Base-by-base conservation (phyloP, 2,888 invertebrate species). In the Dorcus parallelipipedus region DNA sequence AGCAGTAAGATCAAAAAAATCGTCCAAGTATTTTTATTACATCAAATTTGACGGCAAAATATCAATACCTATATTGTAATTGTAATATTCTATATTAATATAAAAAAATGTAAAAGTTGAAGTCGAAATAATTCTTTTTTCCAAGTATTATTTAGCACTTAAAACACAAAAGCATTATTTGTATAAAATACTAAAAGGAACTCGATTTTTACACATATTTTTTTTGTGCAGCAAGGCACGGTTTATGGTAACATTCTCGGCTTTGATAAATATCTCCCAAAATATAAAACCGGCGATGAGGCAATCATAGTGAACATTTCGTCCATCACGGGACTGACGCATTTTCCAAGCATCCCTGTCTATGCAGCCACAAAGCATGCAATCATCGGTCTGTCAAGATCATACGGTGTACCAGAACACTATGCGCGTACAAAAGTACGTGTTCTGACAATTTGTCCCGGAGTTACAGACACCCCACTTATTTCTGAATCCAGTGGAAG, bases 261-360 rank as follows among this genome's bases (percentile, higher is more conserved):
- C 3, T 33, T 52, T 17, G 52, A 55, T 42, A 26, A 55, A n/a
- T 56, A 56, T 14, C 40, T 53, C 7, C 60, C 56, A 33, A 51
- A 54, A 51, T 57, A 58, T 33, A 54, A 50, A n/a, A 50, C 43
- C 23, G 43, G 40, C 14, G 49, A 50, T 5, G 53, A 58, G 38
- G 54, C 58, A 8, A n/a, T 51, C 9, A 58, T 58, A 39, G 54
- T 58, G 4, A 58, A 58, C 47, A 50, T 58, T 9, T 38, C 54
- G 23, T 58, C 58, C 17, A 50, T 49, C 26, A 43, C 45, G n/a
- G 58, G 58, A 7, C n/a, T 58, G 6, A 20, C 14, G 4, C 42
- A 49, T 50, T 17, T 23, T 5, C 42, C 38, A 6, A 39, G 23
- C 9, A 9, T 45, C 23, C 58, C 58, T 6, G 51, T 58, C 10